Evolutionary conservation across 1,140 invertebrate genomes (phyloP).

Genomic region (Pantala flavescens): DNA sequence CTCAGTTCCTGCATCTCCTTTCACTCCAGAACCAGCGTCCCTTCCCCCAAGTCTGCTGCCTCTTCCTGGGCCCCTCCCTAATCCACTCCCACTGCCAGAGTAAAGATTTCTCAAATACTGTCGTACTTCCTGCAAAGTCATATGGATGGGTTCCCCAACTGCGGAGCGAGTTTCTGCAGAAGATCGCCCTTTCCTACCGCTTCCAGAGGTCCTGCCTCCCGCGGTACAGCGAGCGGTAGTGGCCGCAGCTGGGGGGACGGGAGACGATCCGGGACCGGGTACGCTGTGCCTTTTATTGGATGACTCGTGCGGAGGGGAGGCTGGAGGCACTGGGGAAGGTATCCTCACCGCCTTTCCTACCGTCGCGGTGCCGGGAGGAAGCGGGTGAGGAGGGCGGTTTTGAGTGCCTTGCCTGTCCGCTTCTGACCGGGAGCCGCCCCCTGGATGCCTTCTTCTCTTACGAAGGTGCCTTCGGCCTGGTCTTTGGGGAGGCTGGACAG

Average conservation of each 20-base stretch:
- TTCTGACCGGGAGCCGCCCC: constrained; percentile 15
- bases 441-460: constrained; percentile 13
- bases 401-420: not conserved
- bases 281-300: not conserved
- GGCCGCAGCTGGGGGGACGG: constrained; percentile 30
- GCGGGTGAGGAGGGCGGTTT: too few relatives aligned
- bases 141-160: constrained; percentile 59
- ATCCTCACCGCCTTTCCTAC: not conserved
- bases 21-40: not conserved
- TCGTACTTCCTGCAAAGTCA: constrained; percentile 75
- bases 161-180: constrained; percentile 18
- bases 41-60: not conserved
- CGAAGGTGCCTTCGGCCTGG: not conserved
- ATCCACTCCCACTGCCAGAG: constrained; percentile 44
- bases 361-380: not conserved
- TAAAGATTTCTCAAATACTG: constrained; percentile 69
- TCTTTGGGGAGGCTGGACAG: not conserved
- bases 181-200: constrained; percentile 13
- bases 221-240: constrained; percentile 32
- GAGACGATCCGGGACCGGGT: not conserved
- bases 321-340: not conserved
- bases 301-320: not conserved
- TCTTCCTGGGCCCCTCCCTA: not conserved
- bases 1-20: too few relatives aligned
- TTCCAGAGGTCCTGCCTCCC: not conserved